phyloP scores from a whole-genome alignment of 2,888 invertebrate species.

The Drosophila picticornis region DNA sequence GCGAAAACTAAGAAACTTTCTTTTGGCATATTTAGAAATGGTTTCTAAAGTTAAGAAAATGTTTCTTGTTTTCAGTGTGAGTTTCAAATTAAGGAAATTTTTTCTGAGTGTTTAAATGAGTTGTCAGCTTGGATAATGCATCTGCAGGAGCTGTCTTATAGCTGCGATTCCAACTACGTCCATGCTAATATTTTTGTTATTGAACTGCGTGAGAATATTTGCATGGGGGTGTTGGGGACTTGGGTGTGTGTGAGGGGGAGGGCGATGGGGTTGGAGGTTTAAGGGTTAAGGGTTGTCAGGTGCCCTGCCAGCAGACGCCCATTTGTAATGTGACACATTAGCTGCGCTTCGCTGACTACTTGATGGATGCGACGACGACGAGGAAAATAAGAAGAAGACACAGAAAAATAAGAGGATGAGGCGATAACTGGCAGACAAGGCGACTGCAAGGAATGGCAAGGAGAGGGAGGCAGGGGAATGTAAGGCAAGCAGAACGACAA shows the following conservation, averaged over 20 bases:
- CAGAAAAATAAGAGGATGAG: constrained; percentile 18
- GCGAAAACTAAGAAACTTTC: background rate
- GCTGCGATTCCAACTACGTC: background rate
- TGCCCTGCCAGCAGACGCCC: constrained; percentile 44
- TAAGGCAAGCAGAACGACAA: constrained; percentile 31
- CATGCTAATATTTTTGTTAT: constrained; percentile 70
- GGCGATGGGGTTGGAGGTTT: background rate
- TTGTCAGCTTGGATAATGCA: background rate
- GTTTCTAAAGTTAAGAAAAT: background rate
- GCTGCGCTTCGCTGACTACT: constrained; percentile 66
- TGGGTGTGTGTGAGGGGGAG: background rate
- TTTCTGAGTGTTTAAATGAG: background rate
- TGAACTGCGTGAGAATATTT: constrained; percentile 49
- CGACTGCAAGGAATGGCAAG: background rate
- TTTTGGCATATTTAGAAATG: background rate
- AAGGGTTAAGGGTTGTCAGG: constrained; percentile 27
- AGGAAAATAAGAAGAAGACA: constrained; percentile 17
- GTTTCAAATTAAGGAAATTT: background rate
- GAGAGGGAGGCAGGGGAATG: background rate
- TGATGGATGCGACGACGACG: constrained; percentile 60
- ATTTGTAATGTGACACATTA: constrained; percentile 79
- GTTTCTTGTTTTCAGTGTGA: background rate
- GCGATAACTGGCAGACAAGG: constrained; percentile 16
- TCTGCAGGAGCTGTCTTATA: background rate
- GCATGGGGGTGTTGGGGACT: background rate